phyloP scores from a whole-genome alignment of 2,888 invertebrate genomes.

The Pristionchus entomophagus region DNA sequence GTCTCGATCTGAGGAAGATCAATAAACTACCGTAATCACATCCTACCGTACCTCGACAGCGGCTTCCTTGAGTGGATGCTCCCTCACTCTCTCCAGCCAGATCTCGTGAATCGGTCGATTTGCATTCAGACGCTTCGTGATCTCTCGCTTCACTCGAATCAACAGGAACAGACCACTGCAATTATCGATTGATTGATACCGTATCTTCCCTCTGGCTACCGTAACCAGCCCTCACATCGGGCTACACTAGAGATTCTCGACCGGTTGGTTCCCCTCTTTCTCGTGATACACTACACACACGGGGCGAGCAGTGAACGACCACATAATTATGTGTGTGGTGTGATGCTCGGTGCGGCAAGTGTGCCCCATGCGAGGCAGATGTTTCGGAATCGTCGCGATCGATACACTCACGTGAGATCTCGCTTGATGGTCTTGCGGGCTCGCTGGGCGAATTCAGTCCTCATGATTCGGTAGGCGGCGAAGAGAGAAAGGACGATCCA shows the following conservation, averaged over 20 bases:
- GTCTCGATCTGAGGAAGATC: constrained; percentile 62
- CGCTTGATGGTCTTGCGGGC: constrained; percentile 66
- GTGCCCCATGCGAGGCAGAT: constrained; percentile 33
- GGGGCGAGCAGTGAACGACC: background rate
- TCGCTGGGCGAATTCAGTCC: constrained; percentile 61
- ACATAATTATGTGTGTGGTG: constrained; percentile 28
- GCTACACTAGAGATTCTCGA: constrained; percentile 17
- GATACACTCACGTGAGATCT: constrained; percentile 67
- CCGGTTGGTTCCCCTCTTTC: background rate
- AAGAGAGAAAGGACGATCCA: constrained; percentile 57
- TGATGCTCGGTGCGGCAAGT: constrained; percentile 3
- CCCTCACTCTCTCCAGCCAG: constrained; percentile 66
- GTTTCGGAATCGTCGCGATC: background rate
- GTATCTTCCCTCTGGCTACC: background rate
- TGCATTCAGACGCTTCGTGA: constrained; percentile 59
- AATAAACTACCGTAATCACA: background rate
- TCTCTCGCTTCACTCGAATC: constrained; percentile 63
- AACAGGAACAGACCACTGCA: constrained; percentile 68
- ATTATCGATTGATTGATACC: background rate
- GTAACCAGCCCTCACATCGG: background rate
- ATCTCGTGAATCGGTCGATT: constrained; percentile 70
- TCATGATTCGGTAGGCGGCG: constrained; percentile 58
- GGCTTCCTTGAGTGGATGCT: constrained; percentile 62
- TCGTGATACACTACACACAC: background rate
- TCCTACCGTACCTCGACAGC: constrained; percentile 59